A percentile compares a stretch with the other conserved stretches of the same genome.
Conservation (phyloP, 2,797 vertebrate species). For the Mallotus villosus region DNA sequence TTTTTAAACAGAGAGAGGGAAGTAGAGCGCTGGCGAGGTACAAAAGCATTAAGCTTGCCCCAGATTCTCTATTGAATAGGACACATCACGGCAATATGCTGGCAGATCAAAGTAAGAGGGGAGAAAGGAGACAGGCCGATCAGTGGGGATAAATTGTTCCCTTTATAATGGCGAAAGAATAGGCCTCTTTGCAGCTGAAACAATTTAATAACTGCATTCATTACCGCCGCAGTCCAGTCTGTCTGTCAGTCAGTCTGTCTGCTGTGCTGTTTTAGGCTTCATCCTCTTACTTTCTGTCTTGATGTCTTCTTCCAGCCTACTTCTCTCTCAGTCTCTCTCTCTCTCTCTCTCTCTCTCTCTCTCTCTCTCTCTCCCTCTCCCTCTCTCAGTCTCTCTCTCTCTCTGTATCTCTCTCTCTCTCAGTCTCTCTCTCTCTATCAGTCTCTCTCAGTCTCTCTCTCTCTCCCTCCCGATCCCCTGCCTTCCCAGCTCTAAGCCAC, state of each 20-base stretch:
- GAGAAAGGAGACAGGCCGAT: conserved; percentile 94
- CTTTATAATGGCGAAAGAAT: conserved; percentile 99
- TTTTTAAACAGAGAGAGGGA: conserved; percentile 99
- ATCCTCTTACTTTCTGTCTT: neutral
- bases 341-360: conserved; percentile 74
- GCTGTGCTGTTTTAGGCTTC: conserved; percentile 43
- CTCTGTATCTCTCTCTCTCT: conserved; percentile 17
- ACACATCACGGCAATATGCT: conserved; percentile 99
- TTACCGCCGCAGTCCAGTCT: conserved; percentile 90
- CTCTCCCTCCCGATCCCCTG: conserved; percentile 20
- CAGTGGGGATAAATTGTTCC: conserved; percentile 99
- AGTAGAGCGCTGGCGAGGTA: conserved; percentile 99
- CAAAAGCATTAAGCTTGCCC: conserved; percentile 99
- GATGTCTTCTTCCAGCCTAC: conserved; percentile 38
- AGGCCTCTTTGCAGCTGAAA: conserved; percentile 98
- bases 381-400: conserved; percentile 27
- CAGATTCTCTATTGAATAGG: conserved; percentile 99
- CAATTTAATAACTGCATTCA: conserved; percentile 99
- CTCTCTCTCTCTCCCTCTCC: conserved; percentile 27
- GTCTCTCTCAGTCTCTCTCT: conserved; percentile 23
- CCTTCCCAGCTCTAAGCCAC: neutral
- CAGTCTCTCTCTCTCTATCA: conserved; percentile 14
- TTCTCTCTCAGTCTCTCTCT: conserved; percentile 50
- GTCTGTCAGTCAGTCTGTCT: conserved; percentile 61
- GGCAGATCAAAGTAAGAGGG: conserved; percentile 99